A percentile compares a stretch with the other conserved stretches of the same genome.
Evolutionary conservation across 2,113 vertebrate species (phyloP).

Genomic region (Peucedramus taeniatus): DNA sequence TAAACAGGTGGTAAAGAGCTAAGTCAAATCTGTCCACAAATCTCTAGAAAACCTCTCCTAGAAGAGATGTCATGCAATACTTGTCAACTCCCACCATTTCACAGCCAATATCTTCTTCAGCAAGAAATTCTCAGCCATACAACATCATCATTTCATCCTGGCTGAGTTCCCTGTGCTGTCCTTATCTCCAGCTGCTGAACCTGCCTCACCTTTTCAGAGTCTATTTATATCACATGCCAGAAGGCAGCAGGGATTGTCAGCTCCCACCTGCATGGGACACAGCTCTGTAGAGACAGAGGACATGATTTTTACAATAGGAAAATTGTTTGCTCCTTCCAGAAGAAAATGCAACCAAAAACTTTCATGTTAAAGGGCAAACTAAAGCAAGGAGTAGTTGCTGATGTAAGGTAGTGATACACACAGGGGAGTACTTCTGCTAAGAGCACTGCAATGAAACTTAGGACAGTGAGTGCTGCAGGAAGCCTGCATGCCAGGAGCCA

Average conservation of each 20-base stretch:
- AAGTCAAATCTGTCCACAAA: not conserved
- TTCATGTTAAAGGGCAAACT: not conserved
- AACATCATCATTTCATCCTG: conserved; percentile 12
- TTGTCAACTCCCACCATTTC: not conserved
- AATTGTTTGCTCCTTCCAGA: not conserved
- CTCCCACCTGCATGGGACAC: not conserved
- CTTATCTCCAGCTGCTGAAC: conserved; percentile 18
- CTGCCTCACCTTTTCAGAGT: conserved; percentile 27
- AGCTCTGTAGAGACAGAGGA: not conserved
- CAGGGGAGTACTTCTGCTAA: not conserved
- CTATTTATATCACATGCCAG: not conserved
- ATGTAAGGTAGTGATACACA: not conserved
- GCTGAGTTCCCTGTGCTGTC: not conserved
- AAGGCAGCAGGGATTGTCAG: not conserved
- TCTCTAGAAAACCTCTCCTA: not conserved
- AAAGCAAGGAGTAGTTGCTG: not conserved
- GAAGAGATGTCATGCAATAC: not conserved
- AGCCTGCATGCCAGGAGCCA: not conserved
- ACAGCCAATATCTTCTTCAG: not conserved
- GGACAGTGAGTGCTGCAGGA: not conserved
- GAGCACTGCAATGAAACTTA: not conserved
- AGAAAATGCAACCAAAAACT: not conserved
- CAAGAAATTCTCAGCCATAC: not conserved
- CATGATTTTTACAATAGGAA: not conserved
- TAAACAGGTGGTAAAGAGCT: not conserved